phyloP scores from a whole-genome alignment of 2,888 invertebrate genomes.

The Orgyia antiqua region DNA sequence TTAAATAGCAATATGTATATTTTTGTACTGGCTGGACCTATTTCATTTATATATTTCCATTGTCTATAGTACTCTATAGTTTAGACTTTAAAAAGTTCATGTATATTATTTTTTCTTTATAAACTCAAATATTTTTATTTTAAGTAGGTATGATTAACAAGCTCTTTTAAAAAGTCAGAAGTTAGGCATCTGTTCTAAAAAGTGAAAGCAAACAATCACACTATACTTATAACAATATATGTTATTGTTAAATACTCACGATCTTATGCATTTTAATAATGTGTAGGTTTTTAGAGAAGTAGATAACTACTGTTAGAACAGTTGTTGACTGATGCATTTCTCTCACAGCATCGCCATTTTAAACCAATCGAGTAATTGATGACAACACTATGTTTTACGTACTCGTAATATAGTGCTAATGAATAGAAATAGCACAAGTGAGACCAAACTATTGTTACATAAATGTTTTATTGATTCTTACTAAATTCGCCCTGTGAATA shows the following conservation, averaged over 20 bases:
- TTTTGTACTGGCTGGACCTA: too few relatives aligned
- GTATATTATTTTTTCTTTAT: too few relatives aligned
- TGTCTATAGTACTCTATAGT: too few relatives aligned
- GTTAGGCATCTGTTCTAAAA: too few relatives aligned
- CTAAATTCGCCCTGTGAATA: slow-evolving; percentile 19
- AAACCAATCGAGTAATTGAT: slow-evolving; percentile 12
- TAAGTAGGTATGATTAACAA: too few relatives aligned
- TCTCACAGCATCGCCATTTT: slow-evolving; percentile 10
- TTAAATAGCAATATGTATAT: too few relatives aligned
- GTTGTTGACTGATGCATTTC: slow-evolving; percentile 17
- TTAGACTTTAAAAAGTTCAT: too few relatives aligned
- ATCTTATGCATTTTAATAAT: slow-evolving; percentile 23
- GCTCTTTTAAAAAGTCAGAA: too few relatives aligned
- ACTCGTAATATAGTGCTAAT: slow-evolving; percentile 62
- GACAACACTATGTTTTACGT: slow-evolving; percentile 32
- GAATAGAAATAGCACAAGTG: slow-evolving; percentile 39
- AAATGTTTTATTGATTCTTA: slow-evolving; percentile 32
- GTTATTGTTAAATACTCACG: slow-evolving; percentile 24
- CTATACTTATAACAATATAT: too few relatives aligned
- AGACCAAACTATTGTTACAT: slow-evolving; percentile 35
- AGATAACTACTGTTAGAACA: slow-evolving; percentile 14
- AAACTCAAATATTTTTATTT: too few relatives aligned
- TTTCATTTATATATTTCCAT: too few relatives aligned
- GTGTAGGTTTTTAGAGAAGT: slow-evolving; percentile 8
- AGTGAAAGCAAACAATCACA: too few relatives aligned